Conservation (phyloP, 2,113 vertebrate genomes). For the Ceyx margarethae region DNA sequence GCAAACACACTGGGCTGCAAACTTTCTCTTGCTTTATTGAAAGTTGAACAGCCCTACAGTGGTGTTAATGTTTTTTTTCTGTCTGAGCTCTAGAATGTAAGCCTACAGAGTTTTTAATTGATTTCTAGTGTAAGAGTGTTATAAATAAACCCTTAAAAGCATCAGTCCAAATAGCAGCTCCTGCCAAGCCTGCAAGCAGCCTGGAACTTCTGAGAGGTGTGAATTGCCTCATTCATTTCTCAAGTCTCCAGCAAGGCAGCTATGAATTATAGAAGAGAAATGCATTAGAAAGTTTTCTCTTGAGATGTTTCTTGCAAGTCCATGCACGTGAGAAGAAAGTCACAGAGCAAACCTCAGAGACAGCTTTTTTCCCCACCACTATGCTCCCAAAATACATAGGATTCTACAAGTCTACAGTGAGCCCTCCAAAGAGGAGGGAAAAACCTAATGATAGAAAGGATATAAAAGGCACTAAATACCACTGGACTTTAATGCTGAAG, state of each 20-base stretch:
- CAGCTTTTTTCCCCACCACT: neutral
- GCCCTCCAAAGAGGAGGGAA: neutral
- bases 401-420: neutral
- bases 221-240: constrained; percentile 11
- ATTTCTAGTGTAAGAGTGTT: neutral
- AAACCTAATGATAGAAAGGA: neutral
- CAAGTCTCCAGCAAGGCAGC: neutral
- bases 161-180: neutral
- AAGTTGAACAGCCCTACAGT: neutral
- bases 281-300: neutral
- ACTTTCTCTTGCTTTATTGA: neutral
- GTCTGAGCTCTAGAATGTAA: neutral
- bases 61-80: neutral
- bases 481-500: neutral
- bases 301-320: neutral
- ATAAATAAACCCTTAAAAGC: neutral
- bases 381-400: neutral
- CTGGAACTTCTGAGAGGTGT: neutral
- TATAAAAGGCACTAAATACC: neutral
- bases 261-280: neutral
- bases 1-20: neutral
- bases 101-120: neutral
- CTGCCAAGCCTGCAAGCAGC: constrained; percentile 15
- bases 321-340: neutral
- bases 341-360: neutral